Evolutionary conservation across 2,888 invertebrate genomes (phyloP).

Genomic region (Drosophila gaucha): DNA sequence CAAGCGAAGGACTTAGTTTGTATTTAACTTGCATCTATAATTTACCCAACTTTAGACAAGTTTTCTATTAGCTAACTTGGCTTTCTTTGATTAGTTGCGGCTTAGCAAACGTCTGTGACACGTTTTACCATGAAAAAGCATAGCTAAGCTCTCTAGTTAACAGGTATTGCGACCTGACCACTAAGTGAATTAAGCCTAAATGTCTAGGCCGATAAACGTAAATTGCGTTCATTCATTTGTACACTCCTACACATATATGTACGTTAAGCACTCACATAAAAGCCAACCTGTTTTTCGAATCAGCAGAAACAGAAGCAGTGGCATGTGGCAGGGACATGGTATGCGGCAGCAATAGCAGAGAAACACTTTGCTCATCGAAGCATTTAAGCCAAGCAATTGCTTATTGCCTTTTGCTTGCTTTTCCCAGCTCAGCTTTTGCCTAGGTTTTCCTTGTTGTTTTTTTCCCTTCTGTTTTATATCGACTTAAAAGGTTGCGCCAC

Average conservation of each 20-base stretch:
- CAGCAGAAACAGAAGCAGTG: slow-evolving; percentile 13
- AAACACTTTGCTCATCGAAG: slow-evolving; percentile 65
- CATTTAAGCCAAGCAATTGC: slow-evolving; percentile 70
- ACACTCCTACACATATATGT: slow-evolving; percentile 11
- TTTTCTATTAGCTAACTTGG: background rate
- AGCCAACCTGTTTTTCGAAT: slow-evolving; percentile 31
- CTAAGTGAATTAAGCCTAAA: slow-evolving; percentile 62
- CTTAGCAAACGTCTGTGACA: background rate
- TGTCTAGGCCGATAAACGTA: slow-evolving; percentile 48
- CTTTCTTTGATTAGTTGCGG: background rate
- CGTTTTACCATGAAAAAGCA: slow-evolving; percentile 6
- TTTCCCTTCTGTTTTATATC: slow-evolving; percentile 23
- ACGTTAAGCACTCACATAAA: slow-evolving; percentile 5
- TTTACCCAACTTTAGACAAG: background rate
- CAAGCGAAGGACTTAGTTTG: too few species aligned
- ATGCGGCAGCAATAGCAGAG: slow-evolving; percentile 11
- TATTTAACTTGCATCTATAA: background rate
- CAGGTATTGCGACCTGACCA: slow-evolving; percentile 12
- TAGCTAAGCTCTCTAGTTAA: background rate
- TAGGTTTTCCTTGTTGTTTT: background rate
- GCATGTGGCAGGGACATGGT: background rate
- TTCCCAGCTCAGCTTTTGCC: background rate
- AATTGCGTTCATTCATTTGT: slow-evolving; percentile 44
- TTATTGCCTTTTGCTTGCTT: slow-evolving; percentile 46
- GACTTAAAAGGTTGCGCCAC: slow-evolving; percentile 49